Evolutionary conservation across 2,113 vertebrate genomes (phyloP), one percentile per base, ranked within the genome.

Genomic region (Scartelaos histophorus): DNA sequence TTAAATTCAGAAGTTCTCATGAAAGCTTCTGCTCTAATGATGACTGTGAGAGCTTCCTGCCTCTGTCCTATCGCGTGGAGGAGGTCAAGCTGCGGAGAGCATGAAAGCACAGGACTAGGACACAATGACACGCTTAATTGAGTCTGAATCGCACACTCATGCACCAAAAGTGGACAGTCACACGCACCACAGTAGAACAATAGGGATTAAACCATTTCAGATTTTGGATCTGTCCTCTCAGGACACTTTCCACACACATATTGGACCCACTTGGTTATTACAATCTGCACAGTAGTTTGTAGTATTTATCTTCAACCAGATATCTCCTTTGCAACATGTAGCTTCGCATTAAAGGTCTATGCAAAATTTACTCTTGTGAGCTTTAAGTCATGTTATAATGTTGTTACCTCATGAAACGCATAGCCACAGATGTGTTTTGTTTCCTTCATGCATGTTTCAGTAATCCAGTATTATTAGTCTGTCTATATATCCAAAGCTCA

Each of bases 21-120:
- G 66, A 79, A 83, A 58, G 46, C 25, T 10, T 45, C 77, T 85
- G 85, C 81, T 72, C 74, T 87, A 85, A 88, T 76, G 66, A 47
- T 51, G 56, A 77, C 80, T 22, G 21, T 19, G 45, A 85, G 58
- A 67, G 75, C 79, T 74, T 80, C 76, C 75, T 79, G 61, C 66
- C 80, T 68, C 66, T 11, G 49, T 75, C 76, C 76, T 88, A 87
- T 88, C 78, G 71, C 34, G 15, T 70, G 53, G 57, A 71, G 72
- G 2, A 54, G 43, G 49, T 38, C 49, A 49, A 34, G 62, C 51
- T 54, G 70, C 0, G 16, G 70, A 65, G 75, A 56, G 38, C 45
- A 85, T 65, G 58, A 68, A 73, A 73, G 75, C 1, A 53, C 66
- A 87, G 25, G 67, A 76, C 79, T 57, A 7, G 43, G 69, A 73